Evolutionary conservation across 1,140 invertebrate genomes (phyloP).

Genomic region (Arctopsyche grandis): DNA sequence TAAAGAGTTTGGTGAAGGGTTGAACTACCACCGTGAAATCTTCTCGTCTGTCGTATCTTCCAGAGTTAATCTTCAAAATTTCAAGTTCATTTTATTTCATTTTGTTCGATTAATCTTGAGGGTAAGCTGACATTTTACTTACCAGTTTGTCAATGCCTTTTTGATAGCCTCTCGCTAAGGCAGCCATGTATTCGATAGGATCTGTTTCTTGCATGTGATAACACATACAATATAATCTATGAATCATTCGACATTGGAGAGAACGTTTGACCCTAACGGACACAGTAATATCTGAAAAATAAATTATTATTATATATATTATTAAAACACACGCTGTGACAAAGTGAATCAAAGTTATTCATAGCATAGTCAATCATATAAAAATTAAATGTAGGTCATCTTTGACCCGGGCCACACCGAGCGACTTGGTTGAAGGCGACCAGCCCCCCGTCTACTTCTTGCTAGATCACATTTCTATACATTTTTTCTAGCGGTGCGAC

Average conservation of each 20-base stretch:
- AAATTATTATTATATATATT: not conserved
- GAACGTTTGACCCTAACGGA: constrained; percentile 73
- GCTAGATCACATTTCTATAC: no score
- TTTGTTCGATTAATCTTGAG: not conserved
- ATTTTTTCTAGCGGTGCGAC: no score
- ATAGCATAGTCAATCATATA: no score
- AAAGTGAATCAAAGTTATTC: not conserved
- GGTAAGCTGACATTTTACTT: constrained; percentile 55
- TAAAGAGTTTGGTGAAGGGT: constrained; percentile 67
- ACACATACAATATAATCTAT: constrained; percentile 77
- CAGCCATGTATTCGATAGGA: constrained; percentile 67
- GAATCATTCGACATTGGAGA: constrained; percentile 75
- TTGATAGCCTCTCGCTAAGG: constrained; percentile 72
- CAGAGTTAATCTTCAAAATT: constrained; percentile 66
- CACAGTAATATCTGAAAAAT: constrained; percentile 72
- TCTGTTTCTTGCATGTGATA: constrained; percentile 72
- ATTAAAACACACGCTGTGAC: not conserved
- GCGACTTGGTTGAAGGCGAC: no score
- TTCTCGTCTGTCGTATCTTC: constrained; percentile 66
- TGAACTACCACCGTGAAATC: constrained; percentile 65
- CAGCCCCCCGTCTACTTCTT: no score
- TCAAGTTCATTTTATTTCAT: not conserved
- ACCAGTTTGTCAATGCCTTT: constrained; percentile 71
- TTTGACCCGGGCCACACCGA: no score
- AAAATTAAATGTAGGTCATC: no score